Evolutionary conservation across 1,140 invertebrate genomes (phyloP).

Genomic region (Caenorhabditis inopinata): DNA sequence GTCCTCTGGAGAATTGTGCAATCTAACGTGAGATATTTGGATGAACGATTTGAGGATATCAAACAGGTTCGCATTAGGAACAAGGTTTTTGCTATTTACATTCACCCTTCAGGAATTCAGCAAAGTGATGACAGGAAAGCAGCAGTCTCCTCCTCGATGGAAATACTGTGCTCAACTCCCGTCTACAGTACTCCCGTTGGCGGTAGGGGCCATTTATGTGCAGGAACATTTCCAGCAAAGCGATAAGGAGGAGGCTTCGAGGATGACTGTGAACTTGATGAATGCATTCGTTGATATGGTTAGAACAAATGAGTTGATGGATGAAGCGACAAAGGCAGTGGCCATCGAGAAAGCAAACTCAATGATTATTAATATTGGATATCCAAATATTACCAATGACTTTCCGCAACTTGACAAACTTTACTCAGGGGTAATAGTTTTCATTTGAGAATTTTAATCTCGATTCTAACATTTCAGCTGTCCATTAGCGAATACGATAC

Average conservation of each 20-base stretch:
- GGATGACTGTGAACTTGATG: constrained; percentile 81
- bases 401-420: constrained; percentile 68
- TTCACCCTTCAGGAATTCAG: constrained; percentile 48
- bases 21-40: constrained; percentile 43
- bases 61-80: constrained; percentile 49
- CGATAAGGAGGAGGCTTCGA: constrained; percentile 67
- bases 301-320: constrained; percentile 85
- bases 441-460: no score
- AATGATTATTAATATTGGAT: constrained; percentile 69
- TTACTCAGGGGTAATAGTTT: constrained; percentile 70
- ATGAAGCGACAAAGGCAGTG: constrained; percentile 78
- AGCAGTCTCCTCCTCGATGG: constrained; percentile 62
- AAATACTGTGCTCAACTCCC: constrained; percentile 60
- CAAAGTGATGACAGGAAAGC: constrained; percentile 62
- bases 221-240: constrained; percentile 69
- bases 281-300: constrained; percentile 82
- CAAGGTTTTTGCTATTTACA: background rate
- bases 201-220: constrained; percentile 69
- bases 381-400: constrained; percentile 71
- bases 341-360: constrained; percentile 73
- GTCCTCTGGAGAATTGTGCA: constrained; percentile 50
- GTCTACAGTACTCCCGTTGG: constrained; percentile 68
- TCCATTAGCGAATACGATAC: constrained; percentile 65
- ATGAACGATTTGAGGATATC: constrained; percentile 54
- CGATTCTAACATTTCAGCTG: no score